Evolutionary conservation across 2,888 invertebrate genomes (phyloP), one percentile per base, ranked within the genome.

Genomic region (Cataglyphis cursor): DNA sequence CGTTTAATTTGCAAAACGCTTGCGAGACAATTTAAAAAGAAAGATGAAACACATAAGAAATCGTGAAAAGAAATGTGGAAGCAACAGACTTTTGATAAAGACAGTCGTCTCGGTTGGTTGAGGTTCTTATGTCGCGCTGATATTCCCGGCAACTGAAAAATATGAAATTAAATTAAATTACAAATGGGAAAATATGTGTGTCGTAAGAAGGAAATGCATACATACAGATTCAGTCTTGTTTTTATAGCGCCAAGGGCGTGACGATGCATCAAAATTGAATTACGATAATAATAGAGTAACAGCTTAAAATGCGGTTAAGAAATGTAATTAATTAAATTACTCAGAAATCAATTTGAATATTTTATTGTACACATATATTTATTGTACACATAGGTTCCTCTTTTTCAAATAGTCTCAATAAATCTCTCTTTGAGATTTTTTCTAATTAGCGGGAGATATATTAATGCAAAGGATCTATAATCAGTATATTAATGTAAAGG

Each of bases 131-230:
- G 62, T 70, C 51, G 65, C 18, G 41, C 82, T 86, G 83, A 86
- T 89, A 87, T 86, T 81, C 62, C 70, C 28, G 62, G 68, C 88
- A 78, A 78, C 78, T 81, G 84, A 48, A 75, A 88, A 75, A 87
- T 87, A 89, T 89, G 84, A 86, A 86, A 86, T 89, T 83, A 88
- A 89, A 84, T 88, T 85, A 88, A 85, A 85, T 88, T 84, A 86
- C 83, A 62, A 75, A 84, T 82, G 80, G 81, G 68, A 48, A 1
- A 48, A n/a, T 48, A 48, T 48, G 18, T n/a, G 48, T 48, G n/a
- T 48, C 86, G 64, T 72, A 59, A 24, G 70, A 59, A 21, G 15
- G 38, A n/a, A 66, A 54, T 4, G n/a, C 3, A 3, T 8, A 24
- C 35, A 24, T 35, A 0, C 8, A 75, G n/a, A 9, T 41, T 21